Conservation (phyloP, 1,140 invertebrate genomes). For the Littorina saxatilis region DNA sequence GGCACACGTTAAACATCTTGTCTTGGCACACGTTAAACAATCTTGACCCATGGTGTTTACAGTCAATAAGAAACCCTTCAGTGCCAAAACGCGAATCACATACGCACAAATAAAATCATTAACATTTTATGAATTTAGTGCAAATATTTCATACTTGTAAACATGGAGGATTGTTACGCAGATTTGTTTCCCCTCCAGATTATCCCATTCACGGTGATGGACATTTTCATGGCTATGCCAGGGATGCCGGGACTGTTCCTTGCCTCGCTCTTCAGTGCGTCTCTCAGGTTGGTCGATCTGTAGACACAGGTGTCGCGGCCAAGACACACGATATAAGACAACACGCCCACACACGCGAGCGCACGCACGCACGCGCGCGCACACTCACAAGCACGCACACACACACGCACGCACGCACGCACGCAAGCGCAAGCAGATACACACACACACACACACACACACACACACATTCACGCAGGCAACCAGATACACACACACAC, state of each 20-base stretch:
- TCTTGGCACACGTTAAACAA: no score
- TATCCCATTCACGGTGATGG: slow-evolving; percentile 67
- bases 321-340: not conserved
- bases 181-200: no score
- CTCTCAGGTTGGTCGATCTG: slow-evolving; percentile 73
- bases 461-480: not conserved
- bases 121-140: no score
- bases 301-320: no score
- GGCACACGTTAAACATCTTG: no score
- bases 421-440: not conserved
- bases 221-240: slow-evolving; percentile 64
- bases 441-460: not conserved
- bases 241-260: slow-evolving; percentile 74
- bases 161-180: no score
- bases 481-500: not conserved
- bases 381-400: not conserved
- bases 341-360: not conserved
- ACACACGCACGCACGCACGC: not conserved
- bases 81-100: no score
- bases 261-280: slow-evolving; percentile 73
- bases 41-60: no score
- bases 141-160: no score
- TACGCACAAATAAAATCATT: no score
- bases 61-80: no score
- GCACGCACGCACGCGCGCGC: not conserved